Conservation (phyloP, 1,140 invertebrate genomes). For the Drosophila sturtevanti region DNA sequence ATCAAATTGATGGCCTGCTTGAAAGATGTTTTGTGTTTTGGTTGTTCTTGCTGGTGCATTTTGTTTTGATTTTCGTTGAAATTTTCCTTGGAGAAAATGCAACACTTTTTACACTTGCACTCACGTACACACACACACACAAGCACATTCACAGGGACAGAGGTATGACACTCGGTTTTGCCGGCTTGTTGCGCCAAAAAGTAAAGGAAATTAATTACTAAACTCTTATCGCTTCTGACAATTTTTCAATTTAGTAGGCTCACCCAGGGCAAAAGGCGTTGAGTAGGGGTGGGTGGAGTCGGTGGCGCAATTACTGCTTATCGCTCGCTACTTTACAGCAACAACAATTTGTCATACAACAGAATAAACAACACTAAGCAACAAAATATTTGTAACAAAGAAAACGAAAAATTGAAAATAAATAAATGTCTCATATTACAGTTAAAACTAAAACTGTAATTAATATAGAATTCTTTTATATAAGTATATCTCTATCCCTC, state of each 20-base stretch:
- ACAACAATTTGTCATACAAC: conserved; percentile 27
- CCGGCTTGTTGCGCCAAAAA: conserved; percentile 50
- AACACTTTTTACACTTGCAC: conserved; percentile 25
- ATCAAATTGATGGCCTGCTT: conserved; percentile 44
- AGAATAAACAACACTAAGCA: conserved; percentile 32
- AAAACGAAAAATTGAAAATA: background rate
- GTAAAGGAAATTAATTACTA: conserved; percentile 36
- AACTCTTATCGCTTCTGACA: conserved; percentile 48
- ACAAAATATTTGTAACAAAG: conserved; percentile 6
- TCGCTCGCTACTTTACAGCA: conserved; percentile 46
- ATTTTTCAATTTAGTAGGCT: conserved; percentile 50
- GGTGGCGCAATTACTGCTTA: conserved; percentile 52
- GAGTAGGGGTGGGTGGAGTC: background rate
- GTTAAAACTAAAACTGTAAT: background rate
- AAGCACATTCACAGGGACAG: no score
- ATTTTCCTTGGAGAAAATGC: conserved; percentile 46
- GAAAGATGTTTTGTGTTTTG: conserved; percentile 36
- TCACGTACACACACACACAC: background rate
- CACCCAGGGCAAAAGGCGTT: background rate
- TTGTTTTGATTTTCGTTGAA: conserved; percentile 52
- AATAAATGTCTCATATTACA: background rate
- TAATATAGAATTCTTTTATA: no score
- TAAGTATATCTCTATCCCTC: conserved; percentile 1
- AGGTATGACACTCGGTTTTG: background rate
- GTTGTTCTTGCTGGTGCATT: conserved; percentile 20